Conservation (phyloP, 2,113 vertebrate genomes). For the Pomatostomus ruficeps region DNA sequence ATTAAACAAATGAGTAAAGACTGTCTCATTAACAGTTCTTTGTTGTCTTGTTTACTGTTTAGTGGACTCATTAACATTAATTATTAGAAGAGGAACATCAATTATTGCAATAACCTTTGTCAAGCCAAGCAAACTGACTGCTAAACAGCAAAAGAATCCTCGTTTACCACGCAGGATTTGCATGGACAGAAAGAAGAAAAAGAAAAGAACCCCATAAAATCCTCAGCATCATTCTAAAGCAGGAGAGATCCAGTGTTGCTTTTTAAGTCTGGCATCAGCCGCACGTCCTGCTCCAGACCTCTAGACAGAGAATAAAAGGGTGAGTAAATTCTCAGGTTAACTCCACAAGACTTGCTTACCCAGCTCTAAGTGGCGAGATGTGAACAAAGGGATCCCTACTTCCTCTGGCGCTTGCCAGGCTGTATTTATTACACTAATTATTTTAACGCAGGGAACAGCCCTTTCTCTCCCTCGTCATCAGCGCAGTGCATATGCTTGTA, state of each 20-base stretch:
- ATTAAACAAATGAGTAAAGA: slow-evolving; percentile 64
- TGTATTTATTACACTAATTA: slow-evolving; percentile 41
- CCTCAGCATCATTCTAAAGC: not conserved
- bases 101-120: slow-evolving; percentile 45
- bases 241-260: not conserved
- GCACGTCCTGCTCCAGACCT: not conserved
- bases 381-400: slow-evolving; percentile 14
- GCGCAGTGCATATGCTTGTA: not conserved
- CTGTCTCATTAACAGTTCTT: slow-evolving; percentile 55
- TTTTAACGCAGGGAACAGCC: slow-evolving; percentile 3
- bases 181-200: not conserved
- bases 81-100: slow-evolving; percentile 38
- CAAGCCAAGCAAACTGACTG: slow-evolving; percentile 31
- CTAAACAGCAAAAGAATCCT: not conserved
- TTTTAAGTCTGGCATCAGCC: not conserved
- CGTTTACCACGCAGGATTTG: not conserved
- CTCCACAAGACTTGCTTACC: not conserved
- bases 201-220: not conserved
- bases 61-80: slow-evolving; percentile 52
- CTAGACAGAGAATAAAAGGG: not conserved
- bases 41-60: slow-evolving; percentile 51
- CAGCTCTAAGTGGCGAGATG: not conserved
- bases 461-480: not conserved
- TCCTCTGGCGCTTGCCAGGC: not conserved
- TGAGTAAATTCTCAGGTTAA: not conserved